phyloP scores from a whole-genome alignment of 2,113 vertebrate species.

The Ammodytes dubius region DNA sequence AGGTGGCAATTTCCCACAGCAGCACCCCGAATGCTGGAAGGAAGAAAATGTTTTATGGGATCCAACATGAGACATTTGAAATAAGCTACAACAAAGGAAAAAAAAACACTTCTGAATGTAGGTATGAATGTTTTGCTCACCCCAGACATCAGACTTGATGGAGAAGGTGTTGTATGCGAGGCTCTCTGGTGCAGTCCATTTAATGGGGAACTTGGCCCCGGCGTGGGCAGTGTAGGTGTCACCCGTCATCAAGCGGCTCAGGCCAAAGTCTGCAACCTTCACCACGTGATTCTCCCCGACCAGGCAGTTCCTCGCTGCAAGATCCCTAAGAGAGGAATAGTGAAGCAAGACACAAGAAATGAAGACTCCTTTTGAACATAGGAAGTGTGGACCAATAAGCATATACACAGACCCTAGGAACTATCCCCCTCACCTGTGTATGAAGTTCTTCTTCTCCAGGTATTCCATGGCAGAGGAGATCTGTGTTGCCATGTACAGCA shows the following conservation, averaged over 20 bases:
- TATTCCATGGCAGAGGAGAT: conserved; percentile 99
- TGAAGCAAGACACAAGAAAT: background rate
- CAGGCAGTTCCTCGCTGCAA: conserved; percentile 97
- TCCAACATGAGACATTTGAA: background rate
- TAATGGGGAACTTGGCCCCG: conserved; percentile 99
- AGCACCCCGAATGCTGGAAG: conserved; percentile 95
- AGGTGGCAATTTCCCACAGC: conserved; percentile 99
- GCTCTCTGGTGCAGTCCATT: conserved; percentile 98
- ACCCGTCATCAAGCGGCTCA: conserved; percentile 97
- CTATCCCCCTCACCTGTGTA: conserved; percentile 88
- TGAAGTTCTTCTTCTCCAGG: conserved; percentile 98
- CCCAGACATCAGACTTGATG: conserved; percentile 99
- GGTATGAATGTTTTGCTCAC: conserved; percentile 73
- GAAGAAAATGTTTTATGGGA: background rate
- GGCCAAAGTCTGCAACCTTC: conserved; percentile 97
- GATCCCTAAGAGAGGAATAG: conserved; percentile 86
- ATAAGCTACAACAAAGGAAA: background rate
- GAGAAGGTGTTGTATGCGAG: conserved; percentile 99
- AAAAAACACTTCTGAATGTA: background rate
- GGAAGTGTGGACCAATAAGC: background rate
- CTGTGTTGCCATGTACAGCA: conserved; percentile 99
- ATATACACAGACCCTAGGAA: background rate
- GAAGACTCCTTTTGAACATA: background rate
- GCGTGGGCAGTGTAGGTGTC: conserved; percentile 99
- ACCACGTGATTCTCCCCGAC: conserved; percentile 98